These are phyloP conservation scores for Petrocephalus microphthalmus DNA, from an alignment of 2,113 vertebrate genomes.

Conservation along the genomic window DNA sequence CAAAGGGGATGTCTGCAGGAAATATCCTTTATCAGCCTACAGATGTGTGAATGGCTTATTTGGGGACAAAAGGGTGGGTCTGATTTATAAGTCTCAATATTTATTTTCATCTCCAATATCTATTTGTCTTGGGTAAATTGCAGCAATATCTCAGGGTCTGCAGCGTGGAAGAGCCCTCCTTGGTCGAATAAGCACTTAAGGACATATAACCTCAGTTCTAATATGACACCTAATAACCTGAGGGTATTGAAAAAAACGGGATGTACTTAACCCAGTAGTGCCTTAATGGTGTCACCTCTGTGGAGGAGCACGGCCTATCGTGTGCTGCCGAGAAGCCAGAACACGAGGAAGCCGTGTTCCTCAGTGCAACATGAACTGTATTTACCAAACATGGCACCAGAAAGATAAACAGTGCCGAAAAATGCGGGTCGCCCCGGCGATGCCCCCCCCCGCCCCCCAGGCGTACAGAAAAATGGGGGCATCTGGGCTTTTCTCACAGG, in stretches of 20 bases:
- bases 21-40: constrained; percentile 44
- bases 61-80: constrained; percentile 41
- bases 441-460: not conserved
- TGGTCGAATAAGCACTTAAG: constrained; percentile 10
- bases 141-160: constrained; percentile 12
- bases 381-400: not conserved
- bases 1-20: constrained; percentile 43
- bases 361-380: constrained; percentile 15
- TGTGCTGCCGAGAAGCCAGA: not conserved
- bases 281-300: not conserved
- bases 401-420: constrained; percentile 7
- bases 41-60: constrained; percentile 44
- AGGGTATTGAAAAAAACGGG: not conserved
- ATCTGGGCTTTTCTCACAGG: not conserved
- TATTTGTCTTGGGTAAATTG: constrained; percentile 14
- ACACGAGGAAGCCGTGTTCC: not conserved
- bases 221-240: not conserved
- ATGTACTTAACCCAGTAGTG: not conserved
- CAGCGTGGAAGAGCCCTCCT: not conserved
- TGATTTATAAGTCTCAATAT: constrained; percentile 17
- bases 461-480: not conserved
- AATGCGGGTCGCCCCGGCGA: not conserved
- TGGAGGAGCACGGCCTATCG: not conserved
- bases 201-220: not conserved
- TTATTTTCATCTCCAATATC: constrained; percentile 22